Conservation (phyloP, 2,113 vertebrate genomes). For the Anhinga anhinga region DNA sequence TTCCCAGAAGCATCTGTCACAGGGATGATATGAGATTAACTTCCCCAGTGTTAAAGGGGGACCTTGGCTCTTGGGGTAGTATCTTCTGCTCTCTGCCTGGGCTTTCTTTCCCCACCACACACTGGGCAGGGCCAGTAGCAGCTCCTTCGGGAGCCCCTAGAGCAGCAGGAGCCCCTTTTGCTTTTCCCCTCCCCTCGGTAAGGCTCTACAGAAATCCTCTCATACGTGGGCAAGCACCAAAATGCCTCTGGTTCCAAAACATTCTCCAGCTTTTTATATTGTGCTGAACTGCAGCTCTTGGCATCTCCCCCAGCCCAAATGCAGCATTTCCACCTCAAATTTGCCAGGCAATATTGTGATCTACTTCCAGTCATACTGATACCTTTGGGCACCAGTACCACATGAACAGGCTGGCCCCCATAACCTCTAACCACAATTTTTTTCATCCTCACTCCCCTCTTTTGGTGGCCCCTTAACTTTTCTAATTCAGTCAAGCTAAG, state of each 20-base stretch:
- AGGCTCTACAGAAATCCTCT: background rate
- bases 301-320: background rate
- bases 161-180: background rate
- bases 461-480: background rate
- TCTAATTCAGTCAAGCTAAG: background rate
- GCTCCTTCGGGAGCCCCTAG: background rate
- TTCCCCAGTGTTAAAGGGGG: background rate
- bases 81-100: background rate
- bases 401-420: fast-evolving
- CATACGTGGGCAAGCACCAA: background rate
- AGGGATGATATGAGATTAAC: background rate
- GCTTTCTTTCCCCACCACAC: background rate
- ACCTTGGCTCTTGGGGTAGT: background rate
- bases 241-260: background rate
- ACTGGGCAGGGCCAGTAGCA: background rate
- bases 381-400: background rate
- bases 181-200: background rate
- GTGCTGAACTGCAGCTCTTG: background rate
- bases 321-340: background rate
- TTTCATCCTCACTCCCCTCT: background rate
- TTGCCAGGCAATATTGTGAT: background rate
- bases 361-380: background rate
- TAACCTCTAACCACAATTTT: background rate
- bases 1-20: background rate
- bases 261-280: background rate